Evolutionary conservation across 30 jellyfish, hydroid and myxozoan species (phyloP).

Genomic region (Chironex yamaguchii): DNA sequence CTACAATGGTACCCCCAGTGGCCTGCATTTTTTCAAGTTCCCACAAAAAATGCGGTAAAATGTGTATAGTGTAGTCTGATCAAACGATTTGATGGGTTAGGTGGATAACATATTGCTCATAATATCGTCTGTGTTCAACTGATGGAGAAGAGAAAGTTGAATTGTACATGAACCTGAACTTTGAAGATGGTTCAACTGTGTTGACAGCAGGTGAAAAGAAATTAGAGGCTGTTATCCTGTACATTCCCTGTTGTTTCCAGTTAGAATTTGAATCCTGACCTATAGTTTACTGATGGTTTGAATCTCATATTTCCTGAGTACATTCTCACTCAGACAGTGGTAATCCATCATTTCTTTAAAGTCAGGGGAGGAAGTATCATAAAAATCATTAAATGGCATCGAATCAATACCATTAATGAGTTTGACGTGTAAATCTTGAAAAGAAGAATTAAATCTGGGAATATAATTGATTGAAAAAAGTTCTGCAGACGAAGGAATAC

Average conservation of each 20-base stretch:
- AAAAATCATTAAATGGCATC: slow-evolving; percentile 5
- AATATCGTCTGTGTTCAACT: neutral
- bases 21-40: too few relatives aligned
- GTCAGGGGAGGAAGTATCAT: slow-evolving; percentile 4
- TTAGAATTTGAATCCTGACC: slow-evolving; percentile 29
- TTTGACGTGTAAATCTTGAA: too few relatives aligned
- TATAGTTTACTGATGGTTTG: neutral
- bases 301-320: neutral
- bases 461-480: too few relatives aligned
- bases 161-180: slow-evolving; percentile 11
- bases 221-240: slow-evolving; percentile 25
- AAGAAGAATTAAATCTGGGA: too few relatives aligned
- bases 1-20: too few relatives aligned
- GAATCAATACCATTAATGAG: too few relatives aligned
- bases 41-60: too few relatives aligned
- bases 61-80: too few relatives aligned
- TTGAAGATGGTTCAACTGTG: slow-evolving; percentile 14
- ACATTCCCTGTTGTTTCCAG: slow-evolving; percentile 32
- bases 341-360: slow-evolving; percentile 9
- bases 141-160: slow-evolving; percentile 6
- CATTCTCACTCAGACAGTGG: neutral
- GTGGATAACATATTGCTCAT: slow-evolving; percentile 20
- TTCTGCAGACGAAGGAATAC: too few relatives aligned
- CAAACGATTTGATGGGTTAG: too few relatives aligned
- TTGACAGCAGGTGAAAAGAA: slow-evolving; percentile 16